Evolutionary conservation across 92 coral and sea anemone species (phyloP), one percentile per base, ranked within the genome.

Genomic region (Umimayanthus kanabou): DNA sequence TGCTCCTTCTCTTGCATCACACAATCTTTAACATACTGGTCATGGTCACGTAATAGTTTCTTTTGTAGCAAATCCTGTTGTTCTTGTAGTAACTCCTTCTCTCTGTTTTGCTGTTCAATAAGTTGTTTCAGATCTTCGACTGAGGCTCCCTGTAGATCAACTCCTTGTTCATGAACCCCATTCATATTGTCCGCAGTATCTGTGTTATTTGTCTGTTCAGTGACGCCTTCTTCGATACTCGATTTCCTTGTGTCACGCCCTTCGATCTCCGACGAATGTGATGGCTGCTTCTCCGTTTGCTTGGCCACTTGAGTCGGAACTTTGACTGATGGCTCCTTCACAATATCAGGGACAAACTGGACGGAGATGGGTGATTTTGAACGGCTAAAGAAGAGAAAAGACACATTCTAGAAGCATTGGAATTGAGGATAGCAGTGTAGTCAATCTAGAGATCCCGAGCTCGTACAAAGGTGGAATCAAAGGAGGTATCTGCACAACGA

Each of bases 31-130:
- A 92, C 86, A 79, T 94, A 94, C 64, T 72, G 87, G 20, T 94
- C 96, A 67, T 95, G 91, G 77, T 93, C 94, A 84, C 88, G 96
- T 45, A 93, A 79, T 13, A 95, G 87, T 50, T 92, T 93, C 84
- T 87, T 92, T 82, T 95, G 94, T 29, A 95, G 85, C 61, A 95
- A 80, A 2, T 89, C 92, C 33, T 95, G 98, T 65, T 95, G 98
- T 77, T 95, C 96, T 73, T 90, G 90, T 14, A 95, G 70, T 26
- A 95, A 82, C 28, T 80, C 84, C 80, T 95, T 94, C 77, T 95
- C 94, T 70, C 74, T 91, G n/a, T 84, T 90, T 86, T 95, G 98
- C 42, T 91, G 90, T 30, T 88, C 80, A 18, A 95, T 50, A 70
- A 95, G 91, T 33, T 85, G 82, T 39, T 93, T 92, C 18, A 95